Evolutionary conservation across 2,888 invertebrate species (phyloP), one percentile per base, ranked within the genome.

Genomic region (Nomada fucata): DNA sequence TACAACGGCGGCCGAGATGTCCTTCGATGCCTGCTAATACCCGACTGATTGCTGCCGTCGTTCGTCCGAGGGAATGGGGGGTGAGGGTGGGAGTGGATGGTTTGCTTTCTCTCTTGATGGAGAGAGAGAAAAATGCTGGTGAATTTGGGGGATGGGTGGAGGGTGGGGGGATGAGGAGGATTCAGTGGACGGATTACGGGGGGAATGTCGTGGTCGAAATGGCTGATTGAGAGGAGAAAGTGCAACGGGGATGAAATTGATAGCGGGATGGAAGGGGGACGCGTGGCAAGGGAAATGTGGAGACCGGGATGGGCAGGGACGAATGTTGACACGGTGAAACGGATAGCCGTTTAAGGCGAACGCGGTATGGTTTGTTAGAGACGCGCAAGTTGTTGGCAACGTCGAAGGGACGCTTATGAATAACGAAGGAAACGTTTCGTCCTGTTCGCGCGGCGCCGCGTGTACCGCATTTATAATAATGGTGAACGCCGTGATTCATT

Each of bases 21-120:
- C 88, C 89, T 89, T 84, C 88, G 84, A 89, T 87, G 87, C 88
- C 89, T 88, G 89, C 90, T 90, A 90, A 90, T 88, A 86, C 82
- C 76, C 77, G 85, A 84, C 70, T 89, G 90, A 91, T 90, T 90
- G 88, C 89, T 84, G 77, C 73, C 87, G 76, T 73, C 80, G 67
- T 36, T 64, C 67, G 44, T 5, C 47, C 29, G 18, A 26, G 55
- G 9, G 20, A 47, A 18, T 1, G n/a, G 23, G 29, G n/a, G n/a
- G n/a, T n/a, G n/a, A n/a, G n/a, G n/a, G n/a, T n/a, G n/a, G n/a
- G n/a, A n/a, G n/a, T n/a, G n/a, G n/a, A n/a, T n/a, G n/a, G n/a
- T n/a, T n/a, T n/a, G n/a, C n/a, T n/a, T n/a, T n/a, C n/a, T n/a
- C n/a, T n/a, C n/a, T n/a, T n/a, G n/a, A 18, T 1, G n/a, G 23